A percentile compares a stretch with the other conserved stretches of the same genome.
Evolutionary conservation across 35 echinoderm and acorn worm species (phyloP).

Genomic region (Ptychodera flava): DNA sequence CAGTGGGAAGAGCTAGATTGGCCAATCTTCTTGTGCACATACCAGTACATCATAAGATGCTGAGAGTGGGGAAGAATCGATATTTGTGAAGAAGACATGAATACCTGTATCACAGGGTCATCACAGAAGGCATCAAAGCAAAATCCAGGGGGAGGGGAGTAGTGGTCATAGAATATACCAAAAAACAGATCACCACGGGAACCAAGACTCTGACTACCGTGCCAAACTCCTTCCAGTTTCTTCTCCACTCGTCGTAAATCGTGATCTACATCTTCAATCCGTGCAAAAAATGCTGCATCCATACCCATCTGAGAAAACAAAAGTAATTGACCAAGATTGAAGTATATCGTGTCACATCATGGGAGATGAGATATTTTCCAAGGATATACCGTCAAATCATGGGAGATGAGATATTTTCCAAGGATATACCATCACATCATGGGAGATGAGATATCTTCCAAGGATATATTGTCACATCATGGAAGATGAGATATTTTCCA

Average conservation of each 20-base stretch:
- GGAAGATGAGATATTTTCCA: too few relatives aligned
- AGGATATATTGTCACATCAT: background rate
- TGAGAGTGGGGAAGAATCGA: too few relatives aligned
- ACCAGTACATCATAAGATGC: too few relatives aligned
- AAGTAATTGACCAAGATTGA: background rate
- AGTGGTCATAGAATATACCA: constrained; percentile 71
- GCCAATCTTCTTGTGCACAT: too few relatives aligned
- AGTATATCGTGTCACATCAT: background rate
- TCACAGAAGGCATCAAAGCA: constrained; percentile 73
- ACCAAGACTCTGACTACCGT: constrained; percentile 56
- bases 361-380: too few relatives aligned
- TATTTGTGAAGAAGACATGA: too few relatives aligned
- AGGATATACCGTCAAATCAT: too few relatives aligned
- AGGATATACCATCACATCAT: too few relatives aligned
- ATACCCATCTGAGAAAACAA: constrained; percentile 69
- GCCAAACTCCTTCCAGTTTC: constrained; percentile 82
- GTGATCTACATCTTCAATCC: constrained; percentile 61
- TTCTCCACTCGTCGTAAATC: constrained; percentile 14
- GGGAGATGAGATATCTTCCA: too few relatives aligned
- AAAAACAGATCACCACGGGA: constrained; percentile 62
- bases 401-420: too few relatives aligned
- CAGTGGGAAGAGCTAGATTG: too few relatives aligned
- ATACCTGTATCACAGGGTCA: constrained; percentile 89
- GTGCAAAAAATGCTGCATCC: constrained; percentile 90
- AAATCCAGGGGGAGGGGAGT: constrained; percentile 75